Percentiles rank a stretch among this genome's conserved stretches.
Evolutionary conservation across 2,888 invertebrate genomes (phyloP).

Genomic region (Listrodromus nycthemerus): DNA sequence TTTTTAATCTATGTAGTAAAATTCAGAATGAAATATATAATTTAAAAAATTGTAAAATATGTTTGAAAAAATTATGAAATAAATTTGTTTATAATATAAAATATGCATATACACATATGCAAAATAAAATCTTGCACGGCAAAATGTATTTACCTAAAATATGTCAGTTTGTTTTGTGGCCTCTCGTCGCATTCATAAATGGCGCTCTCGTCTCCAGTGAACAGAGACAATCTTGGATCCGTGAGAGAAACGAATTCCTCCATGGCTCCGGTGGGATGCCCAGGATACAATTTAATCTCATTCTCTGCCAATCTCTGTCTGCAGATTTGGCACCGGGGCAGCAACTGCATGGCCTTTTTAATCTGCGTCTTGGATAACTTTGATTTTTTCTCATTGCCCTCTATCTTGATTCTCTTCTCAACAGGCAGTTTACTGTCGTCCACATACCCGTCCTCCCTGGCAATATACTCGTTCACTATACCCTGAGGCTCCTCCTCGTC

Average conservation of each 20-base stretch:
- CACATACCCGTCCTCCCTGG: conserved; percentile 79
- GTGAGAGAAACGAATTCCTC: conserved; percentile 92
- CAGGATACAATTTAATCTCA: conserved; percentile 87
- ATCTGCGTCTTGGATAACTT: conserved; percentile 31
- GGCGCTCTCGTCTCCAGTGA: conserved; percentile 88
- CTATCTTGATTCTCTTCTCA: conserved; percentile 68
- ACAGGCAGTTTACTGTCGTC: conserved; percentile 57
- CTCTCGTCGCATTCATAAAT: conserved; percentile 86
- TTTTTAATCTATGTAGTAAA: too few relatives aligned
- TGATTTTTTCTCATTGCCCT: conserved; percentile 34
- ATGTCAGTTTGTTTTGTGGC: conserved; percentile 87
- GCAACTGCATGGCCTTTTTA: conserved; percentile 52
- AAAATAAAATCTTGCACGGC: background rate
- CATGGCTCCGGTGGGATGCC: conserved; percentile 91
- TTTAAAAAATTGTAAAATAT: too few relatives aligned
- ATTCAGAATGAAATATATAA: background rate
- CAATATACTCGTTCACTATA: conserved; percentile 60
- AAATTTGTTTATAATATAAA: background rate
- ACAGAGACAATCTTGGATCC: conserved; percentile 90
- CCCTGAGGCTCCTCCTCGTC: conserved; percentile 58
- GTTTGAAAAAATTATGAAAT: background rate
- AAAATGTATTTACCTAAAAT: conserved; percentile 74
- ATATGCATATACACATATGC: background rate
- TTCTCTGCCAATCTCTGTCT: conserved; percentile 84
- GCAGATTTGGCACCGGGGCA: conserved; percentile 85